These are phyloP conservation scores for Apodemus agrarius DNA, from an alignment of 2,797 vertebrate genomes.

Conservation along the genomic window DNA sequence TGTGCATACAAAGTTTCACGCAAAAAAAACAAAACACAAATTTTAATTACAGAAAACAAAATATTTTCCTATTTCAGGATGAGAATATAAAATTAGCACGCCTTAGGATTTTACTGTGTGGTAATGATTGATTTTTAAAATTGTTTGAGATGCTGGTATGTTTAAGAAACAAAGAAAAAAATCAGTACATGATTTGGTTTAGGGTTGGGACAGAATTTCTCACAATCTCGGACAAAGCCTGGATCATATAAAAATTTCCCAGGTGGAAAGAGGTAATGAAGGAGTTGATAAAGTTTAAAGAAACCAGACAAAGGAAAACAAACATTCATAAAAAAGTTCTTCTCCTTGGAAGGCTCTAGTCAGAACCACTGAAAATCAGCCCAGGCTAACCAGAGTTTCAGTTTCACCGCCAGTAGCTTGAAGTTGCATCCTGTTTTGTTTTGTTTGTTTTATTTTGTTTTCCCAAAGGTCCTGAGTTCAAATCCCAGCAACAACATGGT, in stretches of 20 bases:
- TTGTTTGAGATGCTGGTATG: not conserved
- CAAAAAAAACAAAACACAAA: not conserved
- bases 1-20: not conserved
- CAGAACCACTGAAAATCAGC: not conserved
- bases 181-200: not conserved
- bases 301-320: not conserved
- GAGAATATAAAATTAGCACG: not conserved
- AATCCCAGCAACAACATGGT: no score
- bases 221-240: not conserved
- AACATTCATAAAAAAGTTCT: not conserved
- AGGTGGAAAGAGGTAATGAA: not conserved
- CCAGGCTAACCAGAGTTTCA: not conserved
- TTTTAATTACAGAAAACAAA: not conserved
- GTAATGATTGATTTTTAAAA: not conserved
- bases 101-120: not conserved
- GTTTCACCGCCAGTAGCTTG: not conserved
- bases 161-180: not conserved
- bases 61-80: not conserved
- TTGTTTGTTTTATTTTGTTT: no score
- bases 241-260: not conserved
- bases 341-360: not conserved
- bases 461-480: no score
- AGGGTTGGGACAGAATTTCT: not conserved
- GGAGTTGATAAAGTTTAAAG: not conserved
- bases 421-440: not conserved